Conservation (phyloP, 2,888 invertebrate species). For the Cantharis lateralis region DNA sequence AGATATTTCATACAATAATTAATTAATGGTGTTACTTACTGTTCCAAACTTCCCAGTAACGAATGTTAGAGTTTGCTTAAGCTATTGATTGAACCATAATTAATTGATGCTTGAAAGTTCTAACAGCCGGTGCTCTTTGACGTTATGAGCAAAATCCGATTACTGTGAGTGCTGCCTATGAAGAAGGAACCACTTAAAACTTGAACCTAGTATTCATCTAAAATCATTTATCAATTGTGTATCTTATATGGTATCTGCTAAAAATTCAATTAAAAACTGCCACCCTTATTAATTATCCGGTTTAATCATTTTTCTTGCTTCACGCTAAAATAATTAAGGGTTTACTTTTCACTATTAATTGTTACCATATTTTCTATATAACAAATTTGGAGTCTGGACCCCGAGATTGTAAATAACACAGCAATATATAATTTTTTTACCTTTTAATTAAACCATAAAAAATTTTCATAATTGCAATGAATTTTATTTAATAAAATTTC, state of each 20-base stretch:
- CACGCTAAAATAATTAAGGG: background rate
- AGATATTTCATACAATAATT: constrained; percentile 9
- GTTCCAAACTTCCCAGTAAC: constrained; percentile 23
- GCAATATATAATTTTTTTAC: too few relatives aligned
- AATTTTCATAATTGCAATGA: too few relatives aligned
- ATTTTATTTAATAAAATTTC: too few relatives aligned
- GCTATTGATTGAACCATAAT: constrained; percentile 28
- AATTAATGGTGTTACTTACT: constrained; percentile 19
- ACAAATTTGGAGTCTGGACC: too few relatives aligned
- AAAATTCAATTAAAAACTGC: constrained; percentile 17
- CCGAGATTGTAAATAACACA: too few relatives aligned
- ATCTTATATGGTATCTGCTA: constrained; percentile 1
- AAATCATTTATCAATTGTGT: constrained; percentile 19
- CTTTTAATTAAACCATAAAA: too few relatives aligned
- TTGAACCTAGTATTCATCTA: constrained; percentile 19
- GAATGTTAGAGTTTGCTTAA: constrained; percentile 14
- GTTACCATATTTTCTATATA: background rate
- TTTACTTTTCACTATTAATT: background rate
- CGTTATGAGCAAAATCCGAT: constrained; percentile 27
- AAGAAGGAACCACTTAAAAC: constrained; percentile 24
- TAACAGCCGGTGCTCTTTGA: constrained; percentile 26
- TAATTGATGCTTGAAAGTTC: constrained; percentile 27
- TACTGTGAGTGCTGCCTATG: constrained; percentile 19
- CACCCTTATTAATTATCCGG: constrained; percentile 17
- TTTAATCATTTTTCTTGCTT: constrained; percentile 9